Evolutionary conservation across 2,888 invertebrate genomes (phyloP), one percentile per base, ranked within the genome.

Genomic region (Tipula confusa): DNA sequence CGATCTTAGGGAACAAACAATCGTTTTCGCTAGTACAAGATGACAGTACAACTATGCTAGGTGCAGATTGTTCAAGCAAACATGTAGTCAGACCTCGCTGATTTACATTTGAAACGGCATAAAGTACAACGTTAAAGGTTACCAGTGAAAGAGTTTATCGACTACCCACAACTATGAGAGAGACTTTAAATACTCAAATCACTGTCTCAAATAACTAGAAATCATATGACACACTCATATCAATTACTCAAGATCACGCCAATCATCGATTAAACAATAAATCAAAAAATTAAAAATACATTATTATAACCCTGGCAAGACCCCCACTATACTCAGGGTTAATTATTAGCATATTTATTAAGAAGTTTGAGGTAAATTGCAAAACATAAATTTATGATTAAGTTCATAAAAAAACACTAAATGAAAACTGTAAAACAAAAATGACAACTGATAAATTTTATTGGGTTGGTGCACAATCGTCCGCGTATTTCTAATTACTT

Each of bases 321-420:
- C 64, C 64, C 64, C 64, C 64, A 64, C 24, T 24, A n/a, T n/a
- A 64, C 64, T 64, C 64, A 64, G 9, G 24, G 64, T 64, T 24
- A 64, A 64, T 24, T 64, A 48, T 64, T 64, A 64, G 24, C 64
- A 64, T 64, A 64, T 64, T 64, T 64, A 64, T 64, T 43, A 64
- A 64, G 64, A 64, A 18, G 24, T 64, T 24, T 18, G 24, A 24
- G 18, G 11, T 24, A 64, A 9, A 7, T 64, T 7, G 9, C 7
- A 9, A 24, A 7, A 64, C 1, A 64, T 24, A 64, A 24, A 24
- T 64, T 24, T 64, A 24, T 24, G 18, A 64, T 18, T 24, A 64
- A 64, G 13, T 24, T 9, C 9, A 64, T 24, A 24, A 4, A n/a
- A 64, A 64, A 64, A 43, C 1, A 15, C 3, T 1, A 43, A 43